Evolutionary conservation across 1,140 invertebrate genomes (phyloP).

Genomic region (Nymphalis io): DNA sequence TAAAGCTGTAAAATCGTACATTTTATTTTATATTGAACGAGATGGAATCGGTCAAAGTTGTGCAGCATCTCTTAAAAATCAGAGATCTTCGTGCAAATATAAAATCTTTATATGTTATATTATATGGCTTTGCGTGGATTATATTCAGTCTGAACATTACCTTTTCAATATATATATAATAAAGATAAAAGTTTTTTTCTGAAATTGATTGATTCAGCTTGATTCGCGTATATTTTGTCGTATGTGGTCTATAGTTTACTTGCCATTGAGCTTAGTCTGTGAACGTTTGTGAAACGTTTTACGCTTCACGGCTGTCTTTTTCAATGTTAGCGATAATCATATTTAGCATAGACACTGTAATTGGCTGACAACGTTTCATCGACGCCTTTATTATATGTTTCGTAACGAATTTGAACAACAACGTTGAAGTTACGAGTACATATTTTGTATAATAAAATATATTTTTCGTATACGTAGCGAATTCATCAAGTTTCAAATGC

Average conservation of each 20-base stretch:
- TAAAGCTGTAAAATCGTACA: no score
- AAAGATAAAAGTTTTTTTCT: no score
- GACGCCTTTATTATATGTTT: constrained; percentile 12
- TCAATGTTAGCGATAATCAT: constrained; percentile 10
- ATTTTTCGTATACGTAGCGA: neutral
- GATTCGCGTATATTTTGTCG: neutral
- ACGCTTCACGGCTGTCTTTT: constrained; percentile 15
- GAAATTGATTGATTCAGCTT: neutral
- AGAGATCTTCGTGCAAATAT: no score
- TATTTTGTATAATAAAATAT: neutral
- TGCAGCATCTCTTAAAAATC: no score
- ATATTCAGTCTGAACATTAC: no score
- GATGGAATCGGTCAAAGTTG: no score
- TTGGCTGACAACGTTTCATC: constrained; percentile 14
- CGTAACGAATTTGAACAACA: constrained; percentile 10
- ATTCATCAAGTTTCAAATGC: neutral
- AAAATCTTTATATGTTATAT: no score
- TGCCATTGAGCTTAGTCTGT: neutral
- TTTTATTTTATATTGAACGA: no score
- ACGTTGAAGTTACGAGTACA: neutral
- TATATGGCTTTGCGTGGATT: no score
- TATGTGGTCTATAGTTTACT: neutral
- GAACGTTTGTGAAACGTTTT: neutral
- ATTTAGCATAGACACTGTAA: constrained; percentile 17
- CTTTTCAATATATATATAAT: no score